Evolutionary conservation across 2,888 invertebrate genomes (phyloP), one percentile per base, ranked within the genome.

Genomic region (Ariolimax columbianus): DNA sequence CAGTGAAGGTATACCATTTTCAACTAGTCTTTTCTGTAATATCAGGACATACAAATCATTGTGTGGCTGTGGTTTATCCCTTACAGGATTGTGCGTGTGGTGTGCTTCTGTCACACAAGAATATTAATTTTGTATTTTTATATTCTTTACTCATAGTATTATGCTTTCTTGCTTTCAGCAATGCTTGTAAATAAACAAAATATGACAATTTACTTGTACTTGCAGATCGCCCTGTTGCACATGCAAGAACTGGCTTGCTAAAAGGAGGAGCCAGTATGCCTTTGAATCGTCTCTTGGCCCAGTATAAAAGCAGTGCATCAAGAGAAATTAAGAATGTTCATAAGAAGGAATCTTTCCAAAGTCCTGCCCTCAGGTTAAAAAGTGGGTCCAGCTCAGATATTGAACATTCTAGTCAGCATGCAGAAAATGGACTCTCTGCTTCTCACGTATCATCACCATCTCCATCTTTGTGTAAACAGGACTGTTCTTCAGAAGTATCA

Each of bases 191-290:
- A n/a, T n/a, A n/a, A n/a, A n/a, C n/a, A n/a, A n/a, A n/a, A 55
- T 23, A 23, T 55, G 55, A 55, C 17, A 47, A 47, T 55, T 23
- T 55, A 14, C 55, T 23, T 55, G 23, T 75, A 26, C 55, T 79
- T 63, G 75, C 84, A 77, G 89, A 85, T 55, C 83, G 81, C 23
- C 86, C 88, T 47, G 88, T 87, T 38, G 87, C 85, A 6, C 96
- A 96, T 87, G 97, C 97, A 92, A 97, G 98, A 92, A 96, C 98
- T 82, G 96, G 96, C 90, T 96, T 97, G 94, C 95, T 98, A 87
- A 96, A 96, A 90, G 96, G 97, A 94, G 99, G 99, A 93, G 98
- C 98, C 1, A 95, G 95, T 72, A 97, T 98, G 95, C 98, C 99
- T 0, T 95, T 99, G 72, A 97, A 98, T 93, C 96, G 97, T 94